phyloP scores from a whole-genome alignment of 2,113 vertebrate species.

The Piprites chloris region DNA sequence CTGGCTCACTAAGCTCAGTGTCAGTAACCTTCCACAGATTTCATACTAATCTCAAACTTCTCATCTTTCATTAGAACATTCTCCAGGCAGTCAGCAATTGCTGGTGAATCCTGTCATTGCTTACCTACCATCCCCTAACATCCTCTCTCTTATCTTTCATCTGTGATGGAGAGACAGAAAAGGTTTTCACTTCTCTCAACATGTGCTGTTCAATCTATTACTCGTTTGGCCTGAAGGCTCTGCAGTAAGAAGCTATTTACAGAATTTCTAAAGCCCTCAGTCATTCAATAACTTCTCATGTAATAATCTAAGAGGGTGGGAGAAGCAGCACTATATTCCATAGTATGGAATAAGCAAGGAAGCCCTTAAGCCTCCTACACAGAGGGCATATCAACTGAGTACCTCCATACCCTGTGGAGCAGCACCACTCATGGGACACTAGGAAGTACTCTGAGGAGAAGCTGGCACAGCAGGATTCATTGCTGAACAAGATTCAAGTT shows the following conservation, averaged over 20 bases:
- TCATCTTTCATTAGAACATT: background rate
- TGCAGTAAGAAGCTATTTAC: background rate
- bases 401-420: background rate
- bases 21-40: background rate
- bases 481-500: background rate
- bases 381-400: background rate
- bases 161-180: fast-evolving
- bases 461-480: background rate
- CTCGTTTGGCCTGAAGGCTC: background rate
- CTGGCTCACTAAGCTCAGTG: background rate
- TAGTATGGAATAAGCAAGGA: background rate
- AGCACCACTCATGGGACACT: background rate
- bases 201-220: background rate
- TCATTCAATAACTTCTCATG: background rate
- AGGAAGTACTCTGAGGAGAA: background rate
- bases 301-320: background rate
- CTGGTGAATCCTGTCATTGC: background rate
- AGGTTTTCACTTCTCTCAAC: background rate
- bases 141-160: background rate
- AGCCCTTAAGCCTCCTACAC: background rate
- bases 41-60: background rate
- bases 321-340: background rate
- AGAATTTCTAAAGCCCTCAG: background rate
- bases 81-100: background rate
- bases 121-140: background rate